Conservation (phyloP, 2,888 invertebrate genomes). For the Lottia scabra region DNA sequence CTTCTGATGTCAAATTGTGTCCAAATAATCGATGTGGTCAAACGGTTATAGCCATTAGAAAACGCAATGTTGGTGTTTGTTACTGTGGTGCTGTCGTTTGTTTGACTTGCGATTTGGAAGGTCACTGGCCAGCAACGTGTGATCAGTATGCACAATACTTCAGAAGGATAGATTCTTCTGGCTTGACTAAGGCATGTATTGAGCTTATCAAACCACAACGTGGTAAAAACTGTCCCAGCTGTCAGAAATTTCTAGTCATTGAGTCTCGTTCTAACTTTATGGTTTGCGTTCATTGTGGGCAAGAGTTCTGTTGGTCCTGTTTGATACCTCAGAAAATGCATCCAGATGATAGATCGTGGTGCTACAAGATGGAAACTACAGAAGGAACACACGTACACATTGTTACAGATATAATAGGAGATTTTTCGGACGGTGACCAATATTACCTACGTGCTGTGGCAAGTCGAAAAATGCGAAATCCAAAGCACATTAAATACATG, state of each 20-base stretch:
- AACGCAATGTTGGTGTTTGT: conserved; percentile 16
- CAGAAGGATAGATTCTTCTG: conserved; percentile 27
- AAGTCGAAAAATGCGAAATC: neutral
- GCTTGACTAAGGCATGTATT: neutral
- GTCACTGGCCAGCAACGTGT: conserved; percentile 50
- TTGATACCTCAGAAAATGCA: conserved; percentile 19
- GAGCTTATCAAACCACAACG: conserved; percentile 13
- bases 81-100: conserved; percentile 39
- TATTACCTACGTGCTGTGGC: neutral
- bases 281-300: conserved; percentile 37
- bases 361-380: neutral
- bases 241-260: conserved; percentile 42
- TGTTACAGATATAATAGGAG: too few species aligned
- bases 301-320: conserved; percentile 48
- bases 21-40: conserved; percentile 29
- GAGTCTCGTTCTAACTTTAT: conserved; percentile 42
- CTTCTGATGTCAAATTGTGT: conserved; percentile 9
- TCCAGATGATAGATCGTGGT: neutral
- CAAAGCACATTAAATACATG: neutral
- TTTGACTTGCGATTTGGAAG: conserved; percentile 39
- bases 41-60: conserved; percentile 21
- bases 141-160: conserved; percentile 28
- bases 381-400: neutral
- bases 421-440: too few species aligned
- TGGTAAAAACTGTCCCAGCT: conserved; percentile 47